Percentiles rank a stretch among this genome's conserved stretches.
These are phyloP conservation scores for Cairina moschata DNA, from an alignment of 2,113 vertebrate species.

Conservation along the genomic window DNA sequence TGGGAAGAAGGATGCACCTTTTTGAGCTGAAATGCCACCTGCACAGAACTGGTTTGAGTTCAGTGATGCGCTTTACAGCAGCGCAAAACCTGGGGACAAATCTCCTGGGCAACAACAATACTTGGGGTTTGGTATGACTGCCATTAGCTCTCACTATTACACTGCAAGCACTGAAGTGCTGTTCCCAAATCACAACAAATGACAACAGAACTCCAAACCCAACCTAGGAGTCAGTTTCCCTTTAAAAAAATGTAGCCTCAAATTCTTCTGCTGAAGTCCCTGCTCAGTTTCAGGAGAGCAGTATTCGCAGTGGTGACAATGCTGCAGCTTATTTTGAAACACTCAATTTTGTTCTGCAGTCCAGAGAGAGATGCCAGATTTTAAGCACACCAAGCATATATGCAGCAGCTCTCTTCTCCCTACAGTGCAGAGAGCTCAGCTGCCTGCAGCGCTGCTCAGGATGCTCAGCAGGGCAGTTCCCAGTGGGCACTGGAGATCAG, in stretches of 20 bases:
- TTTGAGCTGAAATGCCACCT: neutral
- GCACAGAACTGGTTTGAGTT: neutral
- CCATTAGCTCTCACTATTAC: neutral
- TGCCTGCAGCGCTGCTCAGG: neutral
- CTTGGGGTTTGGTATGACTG: accelerated
- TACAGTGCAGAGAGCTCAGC: accelerated
- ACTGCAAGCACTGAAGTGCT: neutral
- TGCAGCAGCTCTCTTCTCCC: neutral
- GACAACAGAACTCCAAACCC: neutral
- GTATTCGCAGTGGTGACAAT: neutral
- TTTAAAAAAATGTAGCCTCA: neutral
- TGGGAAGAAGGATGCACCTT: neutral
- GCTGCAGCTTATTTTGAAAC: neutral
- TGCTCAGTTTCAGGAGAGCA: neutral
- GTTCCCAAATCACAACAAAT: neutral
- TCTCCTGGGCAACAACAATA: neutral
- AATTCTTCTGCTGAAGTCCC: neutral
- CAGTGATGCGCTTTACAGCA: neutral
- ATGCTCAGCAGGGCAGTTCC: neutral
- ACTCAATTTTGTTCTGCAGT: neutral
- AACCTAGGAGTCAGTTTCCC: neutral
- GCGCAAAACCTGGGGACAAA: neutral
- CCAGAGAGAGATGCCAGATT: neutral
- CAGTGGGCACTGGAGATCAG: neutral
- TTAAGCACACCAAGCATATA: neutral